Percentiles rank a stretch among this genome's conserved stretches.
Conservation (phyloP, 64 coral and sea anemone genomes). For the Montipora sp. region DNA sequence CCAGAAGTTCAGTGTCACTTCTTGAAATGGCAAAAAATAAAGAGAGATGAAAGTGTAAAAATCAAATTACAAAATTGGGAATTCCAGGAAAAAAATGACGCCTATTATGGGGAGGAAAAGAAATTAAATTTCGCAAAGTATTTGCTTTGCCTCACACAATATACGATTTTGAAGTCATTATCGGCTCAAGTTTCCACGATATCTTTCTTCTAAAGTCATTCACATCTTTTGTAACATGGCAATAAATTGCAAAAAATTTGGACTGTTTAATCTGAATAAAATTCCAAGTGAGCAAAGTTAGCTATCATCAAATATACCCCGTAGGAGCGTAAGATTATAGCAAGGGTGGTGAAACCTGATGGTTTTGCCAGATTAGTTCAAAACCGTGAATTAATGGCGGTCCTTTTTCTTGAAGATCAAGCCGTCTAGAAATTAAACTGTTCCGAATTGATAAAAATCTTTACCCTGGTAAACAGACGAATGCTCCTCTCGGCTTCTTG, state of each 20-base stretch:
- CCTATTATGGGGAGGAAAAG: neutral
- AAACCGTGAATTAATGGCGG: neutral
- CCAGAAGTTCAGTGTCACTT: too few species aligned
- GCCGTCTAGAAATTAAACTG: neutral
- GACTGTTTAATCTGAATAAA: neutral
- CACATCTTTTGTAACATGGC: neutral
- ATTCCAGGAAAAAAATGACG: neutral
- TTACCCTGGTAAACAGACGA: conserved; percentile 43
- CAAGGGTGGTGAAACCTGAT: too few species aligned
- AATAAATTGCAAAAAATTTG: conserved; percentile 20
- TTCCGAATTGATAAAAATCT: neutral
- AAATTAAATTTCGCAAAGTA: conserved; percentile 30
- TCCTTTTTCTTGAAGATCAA: neutral
- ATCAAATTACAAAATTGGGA: conserved; percentile 7
- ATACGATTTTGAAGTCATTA: conserved; percentile 20
- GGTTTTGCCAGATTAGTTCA: too few species aligned
- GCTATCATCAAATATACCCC: too few species aligned
- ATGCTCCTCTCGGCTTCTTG: conserved; percentile 40
- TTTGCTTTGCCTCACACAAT: conserved; percentile 39
- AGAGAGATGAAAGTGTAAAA: neutral
- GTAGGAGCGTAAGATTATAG: too few species aligned
- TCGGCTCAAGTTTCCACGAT: conserved; percentile 50
- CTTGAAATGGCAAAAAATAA: too few species aligned
- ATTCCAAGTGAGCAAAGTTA: too few species aligned
- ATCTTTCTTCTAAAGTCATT: conserved; percentile 18